Percentiles rank a stretch among this genome's conserved stretches.
phyloP scores from a whole-genome alignment of 2,888 invertebrate genomes.

The Ormyrus rosae region DNA sequence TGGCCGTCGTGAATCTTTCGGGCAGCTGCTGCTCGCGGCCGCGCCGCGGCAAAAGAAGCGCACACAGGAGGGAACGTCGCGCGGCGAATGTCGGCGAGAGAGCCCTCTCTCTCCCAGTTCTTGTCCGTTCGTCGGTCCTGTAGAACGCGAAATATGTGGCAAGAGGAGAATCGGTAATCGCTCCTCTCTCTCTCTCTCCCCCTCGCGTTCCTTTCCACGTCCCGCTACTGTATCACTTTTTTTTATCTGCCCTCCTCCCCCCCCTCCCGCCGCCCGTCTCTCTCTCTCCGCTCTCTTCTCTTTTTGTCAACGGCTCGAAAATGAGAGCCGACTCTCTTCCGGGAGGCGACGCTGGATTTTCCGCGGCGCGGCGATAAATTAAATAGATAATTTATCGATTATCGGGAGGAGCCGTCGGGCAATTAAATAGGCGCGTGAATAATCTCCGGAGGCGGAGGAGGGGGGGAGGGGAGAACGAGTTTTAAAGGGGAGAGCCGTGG shows the following conservation, averaged over 20 bases:
- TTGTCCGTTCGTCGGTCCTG: constrained; percentile 20
- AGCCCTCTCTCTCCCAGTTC: not conserved
- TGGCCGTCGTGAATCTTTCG: constrained; percentile 15
- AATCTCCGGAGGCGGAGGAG: constrained; percentile 11
- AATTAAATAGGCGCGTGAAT: constrained; percentile 52
- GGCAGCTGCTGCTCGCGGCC: constrained; percentile 22
- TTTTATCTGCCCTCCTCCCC: not conserved
- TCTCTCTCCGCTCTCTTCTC: not conserved
- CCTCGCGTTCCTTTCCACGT: constrained; percentile 27
- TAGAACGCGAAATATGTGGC: constrained; percentile 55
- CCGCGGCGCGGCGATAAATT: constrained; percentile 48
- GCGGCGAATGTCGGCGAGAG: constrained; percentile 25
- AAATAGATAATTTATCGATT: constrained; percentile 58
- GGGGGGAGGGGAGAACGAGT: constrained; percentile 13
- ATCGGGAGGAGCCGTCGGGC: constrained; percentile 29
- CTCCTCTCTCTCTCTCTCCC: constrained; percentile 4
- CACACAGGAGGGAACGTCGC: constrained; percentile 2
- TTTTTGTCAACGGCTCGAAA: constrained; percentile 23
- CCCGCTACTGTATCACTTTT: constrained; percentile 48
- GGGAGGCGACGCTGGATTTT: constrained; percentile 43
- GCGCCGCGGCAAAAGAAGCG: constrained; percentile 8
- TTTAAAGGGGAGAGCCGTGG: constrained; percentile 9
- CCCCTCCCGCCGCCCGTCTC: not conserved
- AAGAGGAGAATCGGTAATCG: constrained; percentile 54
- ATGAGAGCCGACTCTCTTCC: constrained; percentile 17